Conservation (phyloP, 2,888 invertebrate genomes). For the Hypomecis punctinalis region DNA sequence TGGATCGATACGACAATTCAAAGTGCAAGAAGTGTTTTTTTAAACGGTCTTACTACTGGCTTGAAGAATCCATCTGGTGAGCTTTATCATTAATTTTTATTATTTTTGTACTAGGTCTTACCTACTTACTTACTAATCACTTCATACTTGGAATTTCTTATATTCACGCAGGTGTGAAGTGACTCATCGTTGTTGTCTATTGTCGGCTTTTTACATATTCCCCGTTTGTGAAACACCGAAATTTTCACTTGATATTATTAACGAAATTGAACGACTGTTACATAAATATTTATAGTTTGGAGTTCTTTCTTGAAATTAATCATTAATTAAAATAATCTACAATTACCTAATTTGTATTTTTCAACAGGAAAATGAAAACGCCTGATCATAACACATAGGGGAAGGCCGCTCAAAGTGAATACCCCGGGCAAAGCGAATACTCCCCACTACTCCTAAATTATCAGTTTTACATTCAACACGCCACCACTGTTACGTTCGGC, state of each 20-base stretch:
- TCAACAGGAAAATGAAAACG: constrained; percentile 5
- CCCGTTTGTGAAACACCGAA: not conserved
- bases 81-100: too few species aligned
- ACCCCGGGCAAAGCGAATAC: constrained; percentile 12
- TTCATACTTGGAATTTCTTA: too few species aligned
- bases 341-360: not conserved
- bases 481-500: constrained; percentile 28
- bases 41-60: too few species aligned
- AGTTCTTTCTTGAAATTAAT: not conserved
- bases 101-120: too few species aligned
- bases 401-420: constrained; percentile 10
- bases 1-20: too few species aligned
- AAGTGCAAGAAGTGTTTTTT: too few species aligned
- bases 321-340: not conserved
- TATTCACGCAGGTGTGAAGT: not conserved
- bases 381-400: constrained; percentile 1
- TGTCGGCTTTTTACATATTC: not conserved
- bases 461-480: constrained; percentile 17
- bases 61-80: too few species aligned
- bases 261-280: not conserved
- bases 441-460: constrained; percentile 13
- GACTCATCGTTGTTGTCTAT: not conserved
- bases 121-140: too few species aligned
- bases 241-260: too few species aligned
- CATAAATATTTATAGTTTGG: not conserved